Base-by-base conservation (phyloP, 2,888 invertebrate species). In the Eristalis tenax region DNA sequence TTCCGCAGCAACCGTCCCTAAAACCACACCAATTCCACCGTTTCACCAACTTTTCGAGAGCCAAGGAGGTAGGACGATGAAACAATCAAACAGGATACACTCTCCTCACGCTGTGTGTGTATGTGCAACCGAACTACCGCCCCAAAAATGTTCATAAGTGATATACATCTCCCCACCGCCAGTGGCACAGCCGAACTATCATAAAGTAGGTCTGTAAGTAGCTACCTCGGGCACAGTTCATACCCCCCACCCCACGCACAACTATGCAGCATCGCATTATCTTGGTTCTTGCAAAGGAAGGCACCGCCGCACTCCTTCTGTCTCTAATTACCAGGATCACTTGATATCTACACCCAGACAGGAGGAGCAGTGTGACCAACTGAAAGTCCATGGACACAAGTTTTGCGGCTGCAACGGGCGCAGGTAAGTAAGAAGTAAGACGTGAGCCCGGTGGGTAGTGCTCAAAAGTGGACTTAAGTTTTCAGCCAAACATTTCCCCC, bases 391-490 rank as follows among this genome's bases (percentile, higher is more conserved):
- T 66, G 23, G 43, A 65, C 28, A 57, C 22, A 63, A 70, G 69
- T 77, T 50, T 50, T 50, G 50, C 50, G 50, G 50, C 50, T 50
- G 50, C 50, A 50, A 0, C 18, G 50, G 18, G 50, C 8, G 18
- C 50, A 50, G 50, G 50, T 50, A 43, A 57, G 57, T 15, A 22
- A 57, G 11, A 18, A 15, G 23, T 22, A 59, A 23, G 59, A 59
- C 13, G 11, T 26, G 59, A 22, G 26, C 13, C 23, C 64, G 73
- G 13, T 43, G 74, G 50, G 18, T 50, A 18, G 50, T 18, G 18
- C 13, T 59, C 43, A 69, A 57, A 75, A 84, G 71, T 80, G 66
- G 73, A 65, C 81, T 81, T 70, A 79, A 75, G 32, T 70, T 66
- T 63, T 26, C 38, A 40, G 63, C 13, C 56, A 35, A 69, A 73